These are phyloP conservation scores for Ataeniobius toweri DNA, from an alignment of 2,797 vertebrate species.

Conservation along the genomic window DNA sequence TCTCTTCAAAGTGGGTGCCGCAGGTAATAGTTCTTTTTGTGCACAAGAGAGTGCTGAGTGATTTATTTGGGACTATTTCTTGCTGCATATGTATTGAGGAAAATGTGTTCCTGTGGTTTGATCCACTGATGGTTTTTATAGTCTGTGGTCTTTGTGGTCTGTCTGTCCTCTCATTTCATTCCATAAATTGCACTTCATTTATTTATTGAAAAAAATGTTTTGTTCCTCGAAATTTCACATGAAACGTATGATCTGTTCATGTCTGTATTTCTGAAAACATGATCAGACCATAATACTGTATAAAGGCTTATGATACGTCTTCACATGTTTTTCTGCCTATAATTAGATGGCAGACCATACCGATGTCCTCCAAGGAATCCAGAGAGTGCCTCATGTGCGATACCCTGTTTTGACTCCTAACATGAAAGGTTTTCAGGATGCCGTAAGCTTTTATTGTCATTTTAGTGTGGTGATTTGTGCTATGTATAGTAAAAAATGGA, in stretches of 20 bases:
- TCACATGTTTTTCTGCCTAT: slow-evolving; percentile 43
- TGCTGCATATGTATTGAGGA: slow-evolving; percentile 30
- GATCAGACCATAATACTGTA: background rate
- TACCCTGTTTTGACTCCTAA: slow-evolving; percentile 95
- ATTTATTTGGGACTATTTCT: slow-evolving; percentile 67
- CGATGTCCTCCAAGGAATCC: slow-evolving; percentile 90
- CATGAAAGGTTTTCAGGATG: slow-evolving; percentile 90
- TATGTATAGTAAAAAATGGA: background rate
- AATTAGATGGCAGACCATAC: slow-evolving; percentile 94
- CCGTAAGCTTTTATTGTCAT: slow-evolving; percentile 81
- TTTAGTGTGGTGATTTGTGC: slow-evolving; percentile 9
- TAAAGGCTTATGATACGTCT: slow-evolving; percentile 21
- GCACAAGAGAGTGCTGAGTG: slow-evolving; percentile 52
- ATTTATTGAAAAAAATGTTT: background rate
- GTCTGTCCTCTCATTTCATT: slow-evolving; percentile 14
- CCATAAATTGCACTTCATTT: slow-evolving; percentile 41
- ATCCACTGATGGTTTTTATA: slow-evolving; percentile 26
- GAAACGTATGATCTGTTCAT: slow-evolving; percentile 8
- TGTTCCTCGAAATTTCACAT: slow-evolving; percentile 19
- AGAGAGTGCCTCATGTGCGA: slow-evolving; percentile 81
- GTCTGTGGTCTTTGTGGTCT: slow-evolving; percentile 7
- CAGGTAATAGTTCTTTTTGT: slow-evolving; percentile 85
- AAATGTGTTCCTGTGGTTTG: slow-evolving; percentile 29
- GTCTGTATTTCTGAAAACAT: slow-evolving; percentile 31
- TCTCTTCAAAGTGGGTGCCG: slow-evolving; percentile 95